Base-by-base conservation (phyloP, 2,888 invertebrate species). In the Luperina nickerlii region DNA sequence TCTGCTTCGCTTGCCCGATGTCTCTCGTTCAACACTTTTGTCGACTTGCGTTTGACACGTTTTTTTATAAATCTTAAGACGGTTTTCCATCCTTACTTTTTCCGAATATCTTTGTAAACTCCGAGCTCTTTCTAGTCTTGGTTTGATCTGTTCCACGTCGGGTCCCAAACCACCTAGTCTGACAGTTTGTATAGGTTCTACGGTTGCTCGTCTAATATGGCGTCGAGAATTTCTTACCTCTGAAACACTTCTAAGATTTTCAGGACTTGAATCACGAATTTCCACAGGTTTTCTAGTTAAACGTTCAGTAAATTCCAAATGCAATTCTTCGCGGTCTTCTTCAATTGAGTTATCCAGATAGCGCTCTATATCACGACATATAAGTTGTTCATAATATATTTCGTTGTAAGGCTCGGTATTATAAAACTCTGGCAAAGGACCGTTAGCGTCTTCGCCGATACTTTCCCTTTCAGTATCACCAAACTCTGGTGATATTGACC, bases 41-140 rank as follows among this genome's bases (percentile, higher is more conserved):
- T 94, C 92, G 3, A 88, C 91, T 45, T 95, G 94, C 62, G 87
- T 90, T 90, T 95, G 92, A 48, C 93, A 84, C 0, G 93, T 91
- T 74, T 93, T 95, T 87, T 96, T 96, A 79, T 97, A 97, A 83
- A 97, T 96, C 90, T 91, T 95, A 5, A 96, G 89, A 38, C 96
- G 92, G 84, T 97, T 97, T 90, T 96, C 96, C 95, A 96, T 96
- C 87, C 97, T 93, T 0, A 97, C 95, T 84, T 94, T 96, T 90
- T 97, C 97, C 3, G 97, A 97, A 90, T 97, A 97, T 85, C 97
- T 94, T 90, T 97, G 97, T 48, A 97, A 92, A 76, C 97, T 96
- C 85, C 95, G 92, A 70, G 97, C 96, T 92, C 97, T 93, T 87
- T 96, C 96, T 65, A 96, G 85, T 79, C 96, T 93, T 32, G 97